phyloP scores from a whole-genome alignment of 2,888 invertebrate species.

The Dorcus parallelipipedus region DNA sequence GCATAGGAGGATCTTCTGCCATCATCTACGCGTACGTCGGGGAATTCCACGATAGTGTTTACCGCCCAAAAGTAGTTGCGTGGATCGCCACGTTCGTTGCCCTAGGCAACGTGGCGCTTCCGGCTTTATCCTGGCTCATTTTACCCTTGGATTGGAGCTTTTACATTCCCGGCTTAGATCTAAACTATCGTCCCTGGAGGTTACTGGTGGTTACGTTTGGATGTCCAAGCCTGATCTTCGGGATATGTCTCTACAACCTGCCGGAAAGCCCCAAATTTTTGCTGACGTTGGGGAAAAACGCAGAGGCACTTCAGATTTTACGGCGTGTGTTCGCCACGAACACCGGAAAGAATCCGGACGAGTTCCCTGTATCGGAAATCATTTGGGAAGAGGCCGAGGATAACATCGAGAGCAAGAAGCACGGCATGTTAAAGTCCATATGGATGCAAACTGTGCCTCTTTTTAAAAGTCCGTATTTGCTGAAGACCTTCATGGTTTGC shows the following conservation, averaged over 20 bases:
- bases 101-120: slow-evolving; percentile 42
- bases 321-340: slow-evolving; percentile 41
- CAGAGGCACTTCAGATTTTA: slow-evolving; percentile 40
- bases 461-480: slow-evolving; percentile 36
- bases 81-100: slow-evolving; percentile 47
- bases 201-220: slow-evolving; percentile 42
- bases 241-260: slow-evolving; percentile 34
- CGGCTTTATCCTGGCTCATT: slow-evolving; percentile 45
- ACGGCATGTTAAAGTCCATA: slow-evolving; percentile 35
- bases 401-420: slow-evolving; percentile 19
- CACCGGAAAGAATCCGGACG: slow-evolving; percentile 35
- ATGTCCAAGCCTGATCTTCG: slow-evolving; percentile 40
- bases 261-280: slow-evolving; percentile 50
- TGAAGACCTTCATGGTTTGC: slow-evolving; percentile 44
- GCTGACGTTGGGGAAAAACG: slow-evolving; percentile 37
- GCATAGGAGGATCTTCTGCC: slow-evolving; percentile 51
- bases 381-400: slow-evolving; percentile 35
- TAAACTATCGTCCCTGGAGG: slow-evolving; percentile 44
- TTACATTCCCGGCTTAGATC: slow-evolving; percentile 50
- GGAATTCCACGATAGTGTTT: slow-evolving; percentile 51
- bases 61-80: slow-evolving; percentile 48
- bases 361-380: slow-evolving; percentile 39
- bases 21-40: slow-evolving; percentile 54
- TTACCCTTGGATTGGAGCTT: slow-evolving; percentile 40
- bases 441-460: slow-evolving; percentile 46